Conservation (phyloP, 2,797 vertebrate species). For the Limosa lapponica region DNA sequence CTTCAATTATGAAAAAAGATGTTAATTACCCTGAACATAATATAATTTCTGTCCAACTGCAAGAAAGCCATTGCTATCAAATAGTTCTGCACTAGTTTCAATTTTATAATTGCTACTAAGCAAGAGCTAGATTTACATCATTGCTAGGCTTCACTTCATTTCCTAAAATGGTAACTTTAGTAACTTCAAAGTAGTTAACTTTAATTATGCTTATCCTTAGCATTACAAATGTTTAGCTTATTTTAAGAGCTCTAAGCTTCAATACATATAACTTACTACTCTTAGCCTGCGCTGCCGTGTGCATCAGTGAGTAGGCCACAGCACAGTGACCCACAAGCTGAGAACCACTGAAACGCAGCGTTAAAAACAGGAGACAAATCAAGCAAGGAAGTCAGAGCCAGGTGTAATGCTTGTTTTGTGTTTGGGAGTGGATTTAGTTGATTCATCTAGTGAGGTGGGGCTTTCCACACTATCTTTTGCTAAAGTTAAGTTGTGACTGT, state of each 20-base stretch:
- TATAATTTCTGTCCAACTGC: neutral
- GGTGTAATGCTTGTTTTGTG: neutral
- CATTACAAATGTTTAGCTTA: neutral
- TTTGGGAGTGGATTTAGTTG: neutral
- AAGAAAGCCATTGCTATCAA: neutral
- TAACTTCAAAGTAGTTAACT: neutral
- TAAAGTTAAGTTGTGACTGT: neutral
- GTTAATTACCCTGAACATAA: accelerated
- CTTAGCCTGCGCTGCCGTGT: neutral
- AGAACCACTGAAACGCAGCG: neutral
- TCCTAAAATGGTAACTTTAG: neutral
- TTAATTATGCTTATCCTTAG: neutral
- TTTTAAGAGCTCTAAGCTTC: neutral
- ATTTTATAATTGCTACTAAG: neutral
- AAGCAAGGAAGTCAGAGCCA: neutral
- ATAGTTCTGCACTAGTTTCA: neutral
- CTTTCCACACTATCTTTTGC: neutral
- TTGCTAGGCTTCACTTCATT: neutral
- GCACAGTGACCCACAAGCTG: neutral
- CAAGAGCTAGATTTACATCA: neutral
- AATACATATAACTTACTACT: neutral
- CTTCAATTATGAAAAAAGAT: neutral
- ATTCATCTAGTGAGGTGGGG: neutral
- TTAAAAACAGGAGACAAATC: neutral
- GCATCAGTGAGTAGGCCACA: neutral